Base-by-base conservation (phyloP, 1,140 invertebrate species). In the Oreohelix idahoensis region DNA sequence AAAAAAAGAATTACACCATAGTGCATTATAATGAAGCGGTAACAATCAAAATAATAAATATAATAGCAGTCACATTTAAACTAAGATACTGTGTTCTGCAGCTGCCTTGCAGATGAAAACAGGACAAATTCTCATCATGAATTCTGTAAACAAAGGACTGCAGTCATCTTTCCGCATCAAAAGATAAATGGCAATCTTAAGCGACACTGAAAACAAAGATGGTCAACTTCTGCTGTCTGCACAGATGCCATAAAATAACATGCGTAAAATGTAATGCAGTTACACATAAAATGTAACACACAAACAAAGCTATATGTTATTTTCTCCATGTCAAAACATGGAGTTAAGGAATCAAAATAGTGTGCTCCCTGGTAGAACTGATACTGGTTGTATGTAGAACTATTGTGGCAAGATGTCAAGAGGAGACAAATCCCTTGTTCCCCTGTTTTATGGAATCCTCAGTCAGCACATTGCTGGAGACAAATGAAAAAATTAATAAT, bases 21-120 rank as follows among this genome's bases (percentile, higher is more conserved):
- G 26, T 58, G 45, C 45, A 8, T 49, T 49, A 49, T 58, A 58
- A 58, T 23, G 26, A 58, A 58, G 26, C 5, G 26, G 23, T 32
- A 66, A 32, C 20, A 35, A 66, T 58, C 15, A 58, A 15, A 58
- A 5, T 58, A 32, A 66, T 66, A 66, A 66, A 29, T 66, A 66
- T 17, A 66, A 66, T 32, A 32, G 29, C 63, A 66, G 63, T 32
- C n/a, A 32, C 8, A 66, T 13, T 66, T 10, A 66, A 32, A 66
- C 63, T 13, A 66, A 8, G n/a, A 32, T 32, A 66, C n/a, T 32
- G 29, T 5, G 17, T 32, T 66, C 63, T 66, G 63, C 63, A 29
- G 29, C 63, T 66, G 63, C 63, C 63, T 66, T 66, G 63, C 63
- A 66, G 29, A 66, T 66, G 17, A 66, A 66, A 66, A 66, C 8